Base-by-base conservation (phyloP, 2,797 vertebrate genomes). In the Hyperoplus immaculatus region DNA sequence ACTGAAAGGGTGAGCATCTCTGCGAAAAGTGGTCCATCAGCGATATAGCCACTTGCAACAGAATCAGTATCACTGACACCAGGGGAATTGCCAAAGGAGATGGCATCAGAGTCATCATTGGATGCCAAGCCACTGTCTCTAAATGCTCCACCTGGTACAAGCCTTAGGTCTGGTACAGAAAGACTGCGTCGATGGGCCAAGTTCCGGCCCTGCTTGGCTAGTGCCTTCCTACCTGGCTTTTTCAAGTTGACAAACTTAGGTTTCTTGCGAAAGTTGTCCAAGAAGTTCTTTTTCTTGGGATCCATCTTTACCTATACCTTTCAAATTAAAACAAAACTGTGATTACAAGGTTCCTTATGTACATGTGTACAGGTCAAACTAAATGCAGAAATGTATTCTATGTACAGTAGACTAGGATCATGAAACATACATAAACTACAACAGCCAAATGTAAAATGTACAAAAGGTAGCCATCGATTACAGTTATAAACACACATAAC, bases 81-180 rank as follows among this genome's bases (percentile, higher is more conserved):
- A 3, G 72, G 53, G 5, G 81, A 75, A 5, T 59, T 18, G 15
- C 54, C 77, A 47, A 82, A 90, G 18, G 14, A 84, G 55, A 69
- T 13, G n/a, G 7, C 16, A 18, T 91, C 81, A 2, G 75, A 62
- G 18, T 59, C 47, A 6, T 59, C 47, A 6, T 21, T 47, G 5
- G 74, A 50, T 6, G 46, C 7, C 6, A 54, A 5, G 21, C 50
- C 1, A 5, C 9, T 68, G 8, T 88, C 78, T 2, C 72, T 0
- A 38, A 18, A 46, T 0, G 57, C n/a, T 45, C 70, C 68, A 4
- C 46, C 71, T 7, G 75, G 68, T 51, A 76, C 8, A 6, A 87
- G 12, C 15, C 85, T 60, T 0, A 96, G 82, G 75, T 96, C 91
- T 4, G 95, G 95, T 7, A 95, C 95, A 0, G 96, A 96, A 43